Conservation (phyloP, 2,113 vertebrate species). For the Carettochelys insculpta region DNA sequence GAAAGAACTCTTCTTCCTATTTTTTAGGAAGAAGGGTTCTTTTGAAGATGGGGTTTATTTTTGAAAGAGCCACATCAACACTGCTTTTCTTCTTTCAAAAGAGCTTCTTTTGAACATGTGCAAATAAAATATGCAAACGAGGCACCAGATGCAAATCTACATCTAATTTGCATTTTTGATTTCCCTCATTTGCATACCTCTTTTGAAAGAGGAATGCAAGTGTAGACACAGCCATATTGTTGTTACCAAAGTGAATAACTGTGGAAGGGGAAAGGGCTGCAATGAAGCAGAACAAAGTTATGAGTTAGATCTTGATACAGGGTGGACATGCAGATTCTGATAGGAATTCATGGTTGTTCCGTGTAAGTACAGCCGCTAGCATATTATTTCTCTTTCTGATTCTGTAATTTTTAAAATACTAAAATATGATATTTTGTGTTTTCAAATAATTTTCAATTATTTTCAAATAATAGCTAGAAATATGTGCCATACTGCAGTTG, state of each 20-base stretch:
- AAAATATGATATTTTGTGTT: background rate
- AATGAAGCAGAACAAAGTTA: background rate
- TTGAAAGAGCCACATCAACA: too few species aligned
- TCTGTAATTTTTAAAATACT: background rate
- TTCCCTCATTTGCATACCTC: too few species aligned
- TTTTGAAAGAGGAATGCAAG: too few species aligned
- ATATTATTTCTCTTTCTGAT: background rate
- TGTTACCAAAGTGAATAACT: background rate
- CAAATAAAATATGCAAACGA: too few species aligned
- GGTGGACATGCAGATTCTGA: background rate
- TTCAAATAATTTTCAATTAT: background rate
- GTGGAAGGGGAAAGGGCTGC: background rate
- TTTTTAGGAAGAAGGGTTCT: too few species aligned
- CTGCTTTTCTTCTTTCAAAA: too few species aligned
- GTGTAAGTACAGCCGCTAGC: background rate
- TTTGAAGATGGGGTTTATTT: too few species aligned
- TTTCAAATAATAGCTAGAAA: background rate
- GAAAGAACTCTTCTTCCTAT: too few species aligned
- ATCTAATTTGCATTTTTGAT: too few species aligned
- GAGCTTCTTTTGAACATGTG: too few species aligned
- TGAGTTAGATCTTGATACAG: background rate
- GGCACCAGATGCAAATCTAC: too few species aligned
- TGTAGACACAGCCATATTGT: too few species aligned
- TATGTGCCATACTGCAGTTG: background rate
- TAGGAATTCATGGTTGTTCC: background rate